phyloP scores from a whole-genome alignment of 2,113 vertebrate species.

The Sphaerodactylus townsendi region DNA sequence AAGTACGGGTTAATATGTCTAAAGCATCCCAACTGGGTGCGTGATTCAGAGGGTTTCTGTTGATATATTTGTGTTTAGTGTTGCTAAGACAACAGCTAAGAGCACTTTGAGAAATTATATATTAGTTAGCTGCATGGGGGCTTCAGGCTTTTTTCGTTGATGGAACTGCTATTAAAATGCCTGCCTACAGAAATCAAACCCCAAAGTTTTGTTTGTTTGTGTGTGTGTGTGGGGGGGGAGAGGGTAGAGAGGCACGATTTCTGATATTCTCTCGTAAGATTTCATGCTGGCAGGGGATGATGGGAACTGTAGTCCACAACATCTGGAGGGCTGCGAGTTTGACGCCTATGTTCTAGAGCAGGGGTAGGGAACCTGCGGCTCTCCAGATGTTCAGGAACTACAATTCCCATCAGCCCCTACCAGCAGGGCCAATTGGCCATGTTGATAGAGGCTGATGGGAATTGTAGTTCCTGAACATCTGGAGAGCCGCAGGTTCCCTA shows the following conservation, averaged over 20 bases:
- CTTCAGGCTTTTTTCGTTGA: constrained; percentile 34
- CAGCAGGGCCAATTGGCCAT: too few species aligned
- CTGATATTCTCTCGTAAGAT: background rate
- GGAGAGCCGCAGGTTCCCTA: too few species aligned
- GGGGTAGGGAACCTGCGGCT: too few species aligned
- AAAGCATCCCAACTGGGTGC: constrained; percentile 47
- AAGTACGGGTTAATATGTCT: constrained; percentile 24
- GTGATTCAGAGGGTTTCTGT: constrained; percentile 8
- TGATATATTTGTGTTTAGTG: constrained; percentile 67
- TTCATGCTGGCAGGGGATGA: too few species aligned
- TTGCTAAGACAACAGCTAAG: constrained; percentile 63
- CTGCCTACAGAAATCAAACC: constrained; percentile 36
- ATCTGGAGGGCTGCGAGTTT: too few species aligned
- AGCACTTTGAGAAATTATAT: constrained; percentile 54
- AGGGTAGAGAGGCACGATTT: background rate
- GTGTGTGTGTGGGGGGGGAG: background rate
- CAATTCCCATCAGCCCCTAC: too few species aligned
- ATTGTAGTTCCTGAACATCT: too few species aligned
- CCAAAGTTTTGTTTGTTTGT: background rate
- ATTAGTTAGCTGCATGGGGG: constrained; percentile 20
- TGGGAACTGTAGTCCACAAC: too few species aligned
- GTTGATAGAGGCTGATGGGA: too few species aligned
- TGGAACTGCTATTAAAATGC: constrained; percentile 19
- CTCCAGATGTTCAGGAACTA: too few species aligned
- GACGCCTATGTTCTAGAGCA: too few species aligned